phyloP scores from a whole-genome alignment of 1,140 invertebrate species.

The Vanessa atalanta region DNA sequence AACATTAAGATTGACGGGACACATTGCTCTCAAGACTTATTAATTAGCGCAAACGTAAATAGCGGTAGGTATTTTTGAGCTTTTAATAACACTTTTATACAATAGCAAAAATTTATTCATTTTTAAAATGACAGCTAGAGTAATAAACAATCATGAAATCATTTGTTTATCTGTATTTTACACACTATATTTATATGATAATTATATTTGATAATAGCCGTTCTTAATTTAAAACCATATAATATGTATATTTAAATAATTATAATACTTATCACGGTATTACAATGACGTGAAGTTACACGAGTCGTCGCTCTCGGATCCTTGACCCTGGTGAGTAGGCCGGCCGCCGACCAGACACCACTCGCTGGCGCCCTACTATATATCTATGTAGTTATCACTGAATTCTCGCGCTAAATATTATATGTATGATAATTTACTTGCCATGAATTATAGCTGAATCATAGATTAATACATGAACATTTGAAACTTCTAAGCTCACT shows the following conservation, averaged over 20 bases:
- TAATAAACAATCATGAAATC: too few relatives aligned
- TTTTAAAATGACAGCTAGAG: too few relatives aligned
- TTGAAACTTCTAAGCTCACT: background rate
- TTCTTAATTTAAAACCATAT: too few relatives aligned
- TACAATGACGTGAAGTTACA: slow-evolving; percentile 17
- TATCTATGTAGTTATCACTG: slow-evolving; percentile 5
- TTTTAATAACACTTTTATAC: too few relatives aligned
- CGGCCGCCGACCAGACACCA: slow-evolving; percentile 28
- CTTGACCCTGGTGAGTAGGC: slow-evolving; percentile 31
- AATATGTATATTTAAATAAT: background rate
- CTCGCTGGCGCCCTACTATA: slow-evolving; percentile 21
- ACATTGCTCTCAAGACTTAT: too few relatives aligned
- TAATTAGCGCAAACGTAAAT: too few relatives aligned
- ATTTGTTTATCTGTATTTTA: too few relatives aligned
- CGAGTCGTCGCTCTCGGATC: slow-evolving; percentile 24
- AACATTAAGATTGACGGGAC: too few relatives aligned
- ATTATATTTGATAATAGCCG: too few relatives aligned
- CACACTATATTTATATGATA: too few relatives aligned
- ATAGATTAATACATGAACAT: background rate
- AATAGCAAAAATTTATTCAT: too few relatives aligned
- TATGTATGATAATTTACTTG: slow-evolving; percentile 19
- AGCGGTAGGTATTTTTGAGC: too few relatives aligned
- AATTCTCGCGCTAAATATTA: slow-evolving; percentile 15
- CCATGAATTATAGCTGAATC: background rate
- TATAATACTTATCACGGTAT: background rate